Evolutionary conservation across 2,113 vertebrate genomes (phyloP).

Genomic region (Brachypodius melanocephalos): DNA sequence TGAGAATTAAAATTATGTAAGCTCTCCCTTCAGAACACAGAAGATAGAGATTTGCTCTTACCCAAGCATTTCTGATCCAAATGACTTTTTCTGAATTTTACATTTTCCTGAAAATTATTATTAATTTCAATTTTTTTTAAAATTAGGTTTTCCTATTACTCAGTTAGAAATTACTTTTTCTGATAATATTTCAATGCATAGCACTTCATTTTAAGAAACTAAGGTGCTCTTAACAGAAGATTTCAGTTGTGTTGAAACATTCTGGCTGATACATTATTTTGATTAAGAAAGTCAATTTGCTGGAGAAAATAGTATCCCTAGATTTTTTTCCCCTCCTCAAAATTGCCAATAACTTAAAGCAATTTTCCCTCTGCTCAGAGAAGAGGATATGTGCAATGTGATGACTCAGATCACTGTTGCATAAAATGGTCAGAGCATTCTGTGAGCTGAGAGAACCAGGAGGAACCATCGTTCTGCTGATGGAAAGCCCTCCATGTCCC

Average conservation of each 20-base stretch:
- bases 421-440: not conserved
- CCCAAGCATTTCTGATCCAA: not conserved
- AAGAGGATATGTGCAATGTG: not conserved
- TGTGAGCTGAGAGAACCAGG: not conserved
- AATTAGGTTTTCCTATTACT: not conserved
- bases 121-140: not conserved
- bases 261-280: not conserved
- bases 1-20: not conserved
- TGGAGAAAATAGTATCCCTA: not conserved
- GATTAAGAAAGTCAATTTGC: not conserved
- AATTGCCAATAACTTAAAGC: not conserved
- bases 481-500: not conserved
- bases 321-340: not conserved
- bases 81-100: not conserved
- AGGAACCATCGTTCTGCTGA: not conserved
- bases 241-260: not conserved
- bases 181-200: not conserved
- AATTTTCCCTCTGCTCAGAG: not conserved
- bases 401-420: not conserved
- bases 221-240: not conserved
- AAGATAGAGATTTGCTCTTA: not conserved
- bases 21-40: not conserved
- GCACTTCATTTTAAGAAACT: not conserved
- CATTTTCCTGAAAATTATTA: not conserved
- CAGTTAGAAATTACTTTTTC: not conserved